Evolutionary conservation across 2,797 vertebrate species (phyloP).

Genomic region (Masticophis lateralis): DNA sequence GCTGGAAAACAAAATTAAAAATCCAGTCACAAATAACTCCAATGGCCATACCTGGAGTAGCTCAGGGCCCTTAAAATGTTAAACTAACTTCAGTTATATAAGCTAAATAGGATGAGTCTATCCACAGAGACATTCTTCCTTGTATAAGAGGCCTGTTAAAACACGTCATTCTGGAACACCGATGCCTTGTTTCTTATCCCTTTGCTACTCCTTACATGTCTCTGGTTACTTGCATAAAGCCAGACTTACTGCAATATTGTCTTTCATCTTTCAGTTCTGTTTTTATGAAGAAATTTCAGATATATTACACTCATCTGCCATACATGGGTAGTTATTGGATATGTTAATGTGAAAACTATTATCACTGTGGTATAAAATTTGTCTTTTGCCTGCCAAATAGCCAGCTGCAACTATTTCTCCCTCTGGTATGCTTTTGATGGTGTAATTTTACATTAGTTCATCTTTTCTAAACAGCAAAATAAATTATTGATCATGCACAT

Average conservation of each 20-base stretch:
- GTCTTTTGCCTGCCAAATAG: conserved; percentile 39
- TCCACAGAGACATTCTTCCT: background rate
- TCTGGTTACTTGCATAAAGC: background rate
- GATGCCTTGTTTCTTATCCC: background rate
- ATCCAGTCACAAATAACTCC: background rate
- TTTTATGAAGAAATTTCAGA: background rate
- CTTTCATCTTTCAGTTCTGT: background rate
- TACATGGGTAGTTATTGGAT: conserved; percentile 30
- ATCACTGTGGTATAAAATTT: background rate
- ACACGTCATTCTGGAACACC: background rate
- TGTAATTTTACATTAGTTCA: conserved; percentile 47
- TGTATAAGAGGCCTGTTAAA: background rate
- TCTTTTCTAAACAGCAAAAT: conserved; percentile 45
- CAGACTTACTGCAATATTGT: background rate
- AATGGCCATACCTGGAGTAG: background rate
- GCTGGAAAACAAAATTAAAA: background rate
- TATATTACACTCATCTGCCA: conserved; percentile 20
- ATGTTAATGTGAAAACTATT: conserved; percentile 32
- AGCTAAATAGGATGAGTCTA: background rate
- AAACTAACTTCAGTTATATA: background rate
- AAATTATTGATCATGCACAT: conserved; percentile 50
- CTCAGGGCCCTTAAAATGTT: background rate
- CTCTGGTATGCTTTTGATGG: conserved; percentile 46
- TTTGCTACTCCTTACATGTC: fast-evolving
- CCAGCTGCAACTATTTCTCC: conserved; percentile 53